phyloP scores from a whole-genome alignment of 2,113 vertebrate species.

The Bubo scandiacus region DNA sequence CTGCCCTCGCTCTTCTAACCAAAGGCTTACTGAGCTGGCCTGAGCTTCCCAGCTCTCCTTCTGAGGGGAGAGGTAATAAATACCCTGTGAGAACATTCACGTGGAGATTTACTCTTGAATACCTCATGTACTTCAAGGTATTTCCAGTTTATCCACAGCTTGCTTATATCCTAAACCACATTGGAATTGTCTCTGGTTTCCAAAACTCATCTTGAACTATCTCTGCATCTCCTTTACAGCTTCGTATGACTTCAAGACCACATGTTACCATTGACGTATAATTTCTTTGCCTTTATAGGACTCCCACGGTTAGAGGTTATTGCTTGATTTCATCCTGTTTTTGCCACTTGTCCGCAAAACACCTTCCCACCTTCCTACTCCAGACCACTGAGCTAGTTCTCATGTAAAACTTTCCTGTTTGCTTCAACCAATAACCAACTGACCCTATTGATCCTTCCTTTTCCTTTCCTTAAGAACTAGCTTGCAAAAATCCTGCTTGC shows the following conservation, averaged over 20 bases:
- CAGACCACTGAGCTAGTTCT: not conserved
- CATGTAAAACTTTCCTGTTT: not conserved
- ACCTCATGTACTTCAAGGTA: not conserved
- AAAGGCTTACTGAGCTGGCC: not conserved
- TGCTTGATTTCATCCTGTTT: not conserved
- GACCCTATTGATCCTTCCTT: not conserved
- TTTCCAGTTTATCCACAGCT: not conserved
- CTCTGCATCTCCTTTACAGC: not conserved
- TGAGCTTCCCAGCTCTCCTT: not conserved
- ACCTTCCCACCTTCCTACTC: not conserved
- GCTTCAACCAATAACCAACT: not conserved
- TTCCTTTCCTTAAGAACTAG: not conserved
- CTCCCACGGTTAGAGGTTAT: not conserved
- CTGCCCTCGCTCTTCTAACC: not conserved
- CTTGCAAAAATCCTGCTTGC: not conserved
- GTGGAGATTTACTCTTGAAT: not conserved
- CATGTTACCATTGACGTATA: not conserved
- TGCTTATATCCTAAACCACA: not conserved
- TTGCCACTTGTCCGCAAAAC: not conserved
- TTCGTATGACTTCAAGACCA: not conserved
- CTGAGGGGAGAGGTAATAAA: not conserved
- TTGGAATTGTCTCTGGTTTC: not conserved
- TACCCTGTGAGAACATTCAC: not conserved
- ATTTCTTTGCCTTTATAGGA: not conserved
- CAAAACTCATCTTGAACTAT: not conserved